Percentiles rank a stretch among this genome's conserved stretches.
Conservation (phyloP, 2,113 vertebrate species). For the Oncorhynchus mykiss region DNA sequence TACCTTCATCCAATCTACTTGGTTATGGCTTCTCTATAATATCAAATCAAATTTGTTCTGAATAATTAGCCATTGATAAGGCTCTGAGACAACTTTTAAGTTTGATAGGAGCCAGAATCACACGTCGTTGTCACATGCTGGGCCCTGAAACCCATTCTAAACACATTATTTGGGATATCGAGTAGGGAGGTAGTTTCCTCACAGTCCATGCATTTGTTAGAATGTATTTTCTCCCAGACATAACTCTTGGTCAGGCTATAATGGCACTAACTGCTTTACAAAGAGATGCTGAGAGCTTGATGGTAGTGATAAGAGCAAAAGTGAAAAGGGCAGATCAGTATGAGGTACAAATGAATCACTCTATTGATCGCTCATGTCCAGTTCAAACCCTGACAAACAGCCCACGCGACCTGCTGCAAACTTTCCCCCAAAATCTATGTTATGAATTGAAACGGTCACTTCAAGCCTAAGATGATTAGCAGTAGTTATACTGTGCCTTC, state of each 20-base stretch:
- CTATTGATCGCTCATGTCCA: too few species aligned
- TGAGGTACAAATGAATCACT: neutral
- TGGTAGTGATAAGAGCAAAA: neutral
- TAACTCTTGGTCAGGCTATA: neutral
- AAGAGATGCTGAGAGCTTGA: neutral
- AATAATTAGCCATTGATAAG: neutral
- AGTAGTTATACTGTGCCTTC: conserved; percentile 7
- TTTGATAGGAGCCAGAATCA: neutral
- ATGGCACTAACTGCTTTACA: neutral
- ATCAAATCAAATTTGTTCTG: too few species aligned
- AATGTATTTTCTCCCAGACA: neutral
- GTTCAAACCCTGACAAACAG: neutral
- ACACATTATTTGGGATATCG: neutral
- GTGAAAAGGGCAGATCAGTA: neutral
- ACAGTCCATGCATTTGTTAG: neutral
- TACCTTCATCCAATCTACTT: neutral
- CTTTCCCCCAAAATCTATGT: neutral
- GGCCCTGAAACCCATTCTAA: neutral
- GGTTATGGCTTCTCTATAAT: too few species aligned
- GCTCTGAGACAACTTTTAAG: neutral
- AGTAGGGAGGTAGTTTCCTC: neutral
- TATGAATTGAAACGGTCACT: neutral
- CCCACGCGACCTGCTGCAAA: neutral
- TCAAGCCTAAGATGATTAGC: conserved; percentile 11
- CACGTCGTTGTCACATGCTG: neutral